Percentiles rank a stretch among this genome's conserved stretches.
These are phyloP conservation scores for Tipula lateralis DNA, from an alignment of 2,888 invertebrate genomes.

Conservation along the genomic window DNA sequence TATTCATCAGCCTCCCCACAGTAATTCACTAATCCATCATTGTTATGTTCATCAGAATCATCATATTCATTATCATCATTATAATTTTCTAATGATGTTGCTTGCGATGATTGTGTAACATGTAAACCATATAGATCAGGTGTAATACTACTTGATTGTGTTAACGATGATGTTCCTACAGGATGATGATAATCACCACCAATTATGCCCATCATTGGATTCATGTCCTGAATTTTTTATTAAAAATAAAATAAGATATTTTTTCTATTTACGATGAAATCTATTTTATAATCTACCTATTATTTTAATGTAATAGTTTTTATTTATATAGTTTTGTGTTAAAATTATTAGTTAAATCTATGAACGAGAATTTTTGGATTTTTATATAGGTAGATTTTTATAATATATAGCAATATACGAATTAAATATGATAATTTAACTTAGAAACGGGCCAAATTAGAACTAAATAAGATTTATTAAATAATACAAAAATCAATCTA, in stretches of 20 bases:
- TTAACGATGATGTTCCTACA: slow-evolving; percentile 38
- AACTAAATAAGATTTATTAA: neutral
- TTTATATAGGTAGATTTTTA: no score
- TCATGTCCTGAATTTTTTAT: slow-evolving; percentile 43
- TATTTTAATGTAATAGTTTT: neutral
- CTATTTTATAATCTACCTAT: neutral
- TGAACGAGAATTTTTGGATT: slow-evolving; percentile 20
- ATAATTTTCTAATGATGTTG: slow-evolving; percentile 39
- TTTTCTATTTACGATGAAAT: neutral
- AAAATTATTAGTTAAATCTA: neutral
- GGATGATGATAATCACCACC: slow-evolving; percentile 49
- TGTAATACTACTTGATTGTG: slow-evolving; percentile 33
- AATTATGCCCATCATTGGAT: slow-evolving; percentile 50
- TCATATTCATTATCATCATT: slow-evolving; percentile 40
- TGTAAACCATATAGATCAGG: slow-evolving; percentile 30
- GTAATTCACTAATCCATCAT: slow-evolving; percentile 37
- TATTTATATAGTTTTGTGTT: neutral
- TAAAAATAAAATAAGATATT: slow-evolving; percentile 29
- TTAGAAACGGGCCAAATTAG: neutral
- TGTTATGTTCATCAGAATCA: slow-evolving; percentile 33
- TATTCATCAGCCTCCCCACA: slow-evolving; percentile 33
- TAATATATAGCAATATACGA: slow-evolving; percentile 29
- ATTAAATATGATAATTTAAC: neutral
- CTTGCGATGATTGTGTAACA: slow-evolving; percentile 39
- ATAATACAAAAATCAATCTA: slow-evolving; percentile 28